Percentiles rank a stretch among this genome's conserved stretches.
Evolutionary conservation across 2,113 vertebrate species (phyloP).

Genomic region (Apaloderma vittatum): DNA sequence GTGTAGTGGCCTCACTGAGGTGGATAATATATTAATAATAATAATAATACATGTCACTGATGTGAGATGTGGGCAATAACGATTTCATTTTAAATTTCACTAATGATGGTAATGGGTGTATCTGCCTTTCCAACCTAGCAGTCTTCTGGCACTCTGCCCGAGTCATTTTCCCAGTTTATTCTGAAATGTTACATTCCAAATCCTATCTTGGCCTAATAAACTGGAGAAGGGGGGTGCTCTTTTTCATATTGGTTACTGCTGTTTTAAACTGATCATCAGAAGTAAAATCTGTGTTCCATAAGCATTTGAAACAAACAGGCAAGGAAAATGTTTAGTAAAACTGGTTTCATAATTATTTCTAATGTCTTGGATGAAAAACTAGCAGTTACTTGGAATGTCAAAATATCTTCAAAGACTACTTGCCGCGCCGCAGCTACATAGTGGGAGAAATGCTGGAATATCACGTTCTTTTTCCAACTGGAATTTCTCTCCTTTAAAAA

Average conservation of each 20-base stretch:
- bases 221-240: not conserved
- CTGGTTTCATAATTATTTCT: slow-evolving; percentile 35
- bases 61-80: not conserved
- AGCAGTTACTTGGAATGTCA: slow-evolving; percentile 35
- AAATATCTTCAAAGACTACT: slow-evolving; percentile 10
- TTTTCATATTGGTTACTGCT: not conserved
- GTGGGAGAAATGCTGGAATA: slow-evolving; percentile 18
- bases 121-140: not conserved
- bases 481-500: not conserved
- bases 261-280: not conserved
- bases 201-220: not conserved
- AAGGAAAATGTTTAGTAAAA: slow-evolving; percentile 1
- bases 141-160: not conserved
- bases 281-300: slow-evolving; percentile 4
- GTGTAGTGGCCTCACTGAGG: not conserved
- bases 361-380: slow-evolving; percentile 16
- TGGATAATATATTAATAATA: not conserved
- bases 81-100: not conserved
- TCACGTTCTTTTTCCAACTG: not conserved
- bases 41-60: not conserved
- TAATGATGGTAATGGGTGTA: not conserved
- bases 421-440: not conserved
- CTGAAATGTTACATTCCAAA: not conserved
- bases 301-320: not conserved
- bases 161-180: not conserved